Conservation (phyloP, 2,797 vertebrate genomes). For the Aeoliscus strigatus region DNA sequence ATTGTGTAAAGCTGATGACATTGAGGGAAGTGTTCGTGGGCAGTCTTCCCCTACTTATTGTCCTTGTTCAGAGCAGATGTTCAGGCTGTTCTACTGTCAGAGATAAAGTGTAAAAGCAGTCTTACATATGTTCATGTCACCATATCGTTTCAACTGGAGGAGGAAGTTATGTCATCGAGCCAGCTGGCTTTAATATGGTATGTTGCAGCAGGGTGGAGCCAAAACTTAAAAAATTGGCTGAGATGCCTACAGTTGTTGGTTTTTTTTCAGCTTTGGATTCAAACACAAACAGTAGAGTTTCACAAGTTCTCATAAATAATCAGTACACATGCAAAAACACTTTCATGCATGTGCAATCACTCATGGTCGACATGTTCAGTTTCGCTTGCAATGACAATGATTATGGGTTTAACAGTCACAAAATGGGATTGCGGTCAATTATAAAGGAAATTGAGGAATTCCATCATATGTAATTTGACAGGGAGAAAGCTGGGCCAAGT, state of each 20-base stretch:
- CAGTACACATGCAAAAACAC: slow-evolving; percentile 17
- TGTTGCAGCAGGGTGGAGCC: slow-evolving; percentile 47
- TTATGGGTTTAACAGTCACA: slow-evolving; percentile 52
- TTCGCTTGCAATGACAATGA: slow-evolving; percentile 54
- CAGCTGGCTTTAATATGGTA: slow-evolving; percentile 63
- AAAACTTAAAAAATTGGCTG: slow-evolving; percentile 33
- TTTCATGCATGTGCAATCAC: slow-evolving; percentile 2
- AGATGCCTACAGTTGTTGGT: too few relatives aligned
- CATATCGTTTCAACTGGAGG: slow-evolving; percentile 52
- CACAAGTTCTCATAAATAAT: slow-evolving; percentile 28
- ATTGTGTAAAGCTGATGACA: too few relatives aligned
- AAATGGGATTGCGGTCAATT: slow-evolving; percentile 44
- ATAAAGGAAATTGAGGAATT: slow-evolving; percentile 72
- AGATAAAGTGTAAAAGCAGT: slow-evolving; percentile 51
- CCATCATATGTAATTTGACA: slow-evolving; percentile 59
- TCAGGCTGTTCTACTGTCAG: slow-evolving; percentile 44
- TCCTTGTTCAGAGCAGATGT: slow-evolving; percentile 58
- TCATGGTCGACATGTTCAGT: slow-evolving; percentile 6
- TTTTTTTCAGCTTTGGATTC: slow-evolving; percentile 29
- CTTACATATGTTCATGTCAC: slow-evolving; percentile 66
- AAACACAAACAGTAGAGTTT: slow-evolving; percentile 26
- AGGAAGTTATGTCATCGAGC: slow-evolving; percentile 69
- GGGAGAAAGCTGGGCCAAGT: slow-evolving; percentile 60
- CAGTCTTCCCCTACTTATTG: slow-evolving; percentile 18
- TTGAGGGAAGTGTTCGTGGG: slow-evolving; percentile 14